phyloP scores from a whole-genome alignment of 2,888 invertebrate species.

The Caradrina clavipalpis region DNA sequence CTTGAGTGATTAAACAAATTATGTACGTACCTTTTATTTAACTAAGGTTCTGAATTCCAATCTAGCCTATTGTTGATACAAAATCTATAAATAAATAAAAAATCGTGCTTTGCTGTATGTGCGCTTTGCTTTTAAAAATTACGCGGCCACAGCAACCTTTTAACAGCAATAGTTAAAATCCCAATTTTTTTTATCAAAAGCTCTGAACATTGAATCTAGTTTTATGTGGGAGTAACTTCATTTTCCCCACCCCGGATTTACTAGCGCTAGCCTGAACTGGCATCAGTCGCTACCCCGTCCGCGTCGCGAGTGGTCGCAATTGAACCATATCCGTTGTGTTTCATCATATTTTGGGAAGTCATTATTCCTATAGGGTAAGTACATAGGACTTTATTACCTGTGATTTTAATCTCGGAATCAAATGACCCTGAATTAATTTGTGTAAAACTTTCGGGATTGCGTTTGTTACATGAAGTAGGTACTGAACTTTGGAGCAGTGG shows the following conservation, averaged over 20 bases:
- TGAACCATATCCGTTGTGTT: background rate
- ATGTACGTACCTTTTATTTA: too few relatives aligned
- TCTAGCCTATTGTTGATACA: too few relatives aligned
- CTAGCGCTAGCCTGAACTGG: background rate
- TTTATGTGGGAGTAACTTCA: conserved; percentile 3
- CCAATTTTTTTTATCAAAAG: background rate
- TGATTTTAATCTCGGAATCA: background rate
- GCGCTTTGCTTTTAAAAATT: too few relatives aligned
- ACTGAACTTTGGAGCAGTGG: background rate
- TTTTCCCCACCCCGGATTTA: background rate
- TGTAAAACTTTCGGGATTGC: background rate
- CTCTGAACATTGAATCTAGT: background rate
- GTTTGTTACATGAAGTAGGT: background rate
- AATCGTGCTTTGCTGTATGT: too few relatives aligned
- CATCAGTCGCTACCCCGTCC: background rate
- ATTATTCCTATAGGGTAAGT: background rate
- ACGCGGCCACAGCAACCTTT: too few relatives aligned
- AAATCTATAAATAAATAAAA: too few relatives aligned
- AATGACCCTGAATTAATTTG: background rate
- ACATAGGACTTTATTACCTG: background rate
- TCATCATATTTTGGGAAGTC: background rate
- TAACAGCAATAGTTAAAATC: background rate
- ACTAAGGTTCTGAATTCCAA: too few relatives aligned
- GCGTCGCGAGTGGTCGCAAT: background rate
- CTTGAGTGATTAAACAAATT: too few relatives aligned